A percentile compares a stretch with the other conserved stretches of the same genome.
Evolutionary conservation across 2,888 invertebrate genomes (phyloP).

Genomic region (Geotrupes spiniger): DNA sequence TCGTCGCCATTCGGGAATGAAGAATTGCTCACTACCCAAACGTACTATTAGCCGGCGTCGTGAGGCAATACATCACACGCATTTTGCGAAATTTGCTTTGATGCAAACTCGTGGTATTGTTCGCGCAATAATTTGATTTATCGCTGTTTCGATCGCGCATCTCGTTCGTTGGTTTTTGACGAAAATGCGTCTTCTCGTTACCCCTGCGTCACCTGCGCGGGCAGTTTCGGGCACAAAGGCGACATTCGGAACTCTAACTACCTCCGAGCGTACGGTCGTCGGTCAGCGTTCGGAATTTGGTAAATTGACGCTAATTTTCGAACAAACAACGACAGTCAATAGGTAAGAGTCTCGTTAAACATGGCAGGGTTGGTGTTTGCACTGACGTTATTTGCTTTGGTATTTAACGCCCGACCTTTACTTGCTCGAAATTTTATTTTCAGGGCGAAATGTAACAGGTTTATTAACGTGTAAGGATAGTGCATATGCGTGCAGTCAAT

Average conservation of each 20-base stretch:
- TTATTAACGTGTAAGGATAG: no score
- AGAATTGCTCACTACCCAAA: conserved; percentile 23
- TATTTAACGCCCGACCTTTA: conserved; percentile 2
- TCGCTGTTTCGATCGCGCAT: background rate
- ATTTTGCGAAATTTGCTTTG: conserved; percentile 1
- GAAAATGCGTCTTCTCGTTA: background rate
- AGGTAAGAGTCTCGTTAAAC: conserved; percentile 6
- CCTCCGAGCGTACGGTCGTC: no score
- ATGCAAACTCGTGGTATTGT: conserved; percentile 1
- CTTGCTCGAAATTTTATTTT: no score
- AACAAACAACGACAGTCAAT: conserved; percentile 19
- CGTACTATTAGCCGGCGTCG: conserved; percentile 23
- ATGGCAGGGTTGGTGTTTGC: conserved; percentile 1
- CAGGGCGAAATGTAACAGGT: background rate
- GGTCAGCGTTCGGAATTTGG: conserved; percentile 13
- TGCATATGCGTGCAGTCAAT: no score
- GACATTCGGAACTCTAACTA: no score
- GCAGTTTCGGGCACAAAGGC: no score
- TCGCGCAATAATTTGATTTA: background rate
- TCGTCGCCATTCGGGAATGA: conserved; percentile 2
- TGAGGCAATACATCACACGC: conserved; percentile 23
- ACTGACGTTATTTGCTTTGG: background rate
- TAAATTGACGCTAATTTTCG: conserved; percentile 18
- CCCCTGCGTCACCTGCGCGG: no score
- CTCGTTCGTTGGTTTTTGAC: background rate